Conservation (phyloP, 2,113 vertebrate genomes). For the Cyprinodon variegatus region DNA sequence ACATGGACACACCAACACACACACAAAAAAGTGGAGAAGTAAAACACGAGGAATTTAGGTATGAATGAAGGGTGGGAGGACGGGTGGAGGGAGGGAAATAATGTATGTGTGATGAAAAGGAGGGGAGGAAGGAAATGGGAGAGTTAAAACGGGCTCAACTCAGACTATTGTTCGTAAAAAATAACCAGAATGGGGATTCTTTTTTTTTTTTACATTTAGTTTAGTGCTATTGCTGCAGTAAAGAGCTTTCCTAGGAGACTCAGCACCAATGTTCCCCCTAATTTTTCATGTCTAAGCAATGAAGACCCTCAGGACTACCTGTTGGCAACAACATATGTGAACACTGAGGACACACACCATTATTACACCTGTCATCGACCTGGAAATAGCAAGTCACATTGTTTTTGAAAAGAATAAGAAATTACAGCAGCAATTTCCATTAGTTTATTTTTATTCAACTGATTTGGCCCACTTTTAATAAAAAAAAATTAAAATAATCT, state of each 20-base stretch:
- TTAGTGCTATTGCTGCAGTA: not conserved
- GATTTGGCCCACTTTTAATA: too few species aligned
- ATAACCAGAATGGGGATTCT: not conserved
- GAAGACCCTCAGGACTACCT: too few species aligned
- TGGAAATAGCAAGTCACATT: too few species aligned
- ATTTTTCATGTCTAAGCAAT: too few species aligned
- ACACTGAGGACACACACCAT: too few species aligned
- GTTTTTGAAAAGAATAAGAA: too few species aligned
- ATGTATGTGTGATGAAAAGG: conserved; percentile 33
- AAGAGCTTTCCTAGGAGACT: conserved; percentile 6
- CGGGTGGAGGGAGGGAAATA: conserved; percentile 11
- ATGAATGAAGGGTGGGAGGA: conserved; percentile 19
- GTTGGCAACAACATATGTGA: too few species aligned
- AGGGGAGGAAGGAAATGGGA: conserved; percentile 30
- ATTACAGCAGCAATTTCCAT: too few species aligned
- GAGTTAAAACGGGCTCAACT: conserved; percentile 46
- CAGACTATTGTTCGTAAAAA: conserved; percentile 12
- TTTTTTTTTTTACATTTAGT: conserved; percentile 2
- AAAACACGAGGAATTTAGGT: conserved; percentile 15
- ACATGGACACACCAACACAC: conserved; percentile 37
- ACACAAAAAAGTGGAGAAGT: conserved; percentile 2
- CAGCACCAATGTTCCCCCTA: not conserved
- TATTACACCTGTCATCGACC: too few species aligned
- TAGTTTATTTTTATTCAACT: too few species aligned
- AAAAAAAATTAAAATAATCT: too few species aligned